Percentiles rank a stretch among this genome's conserved stretches.
Conservation (phyloP, 2,113 vertebrate genomes). For the Hippocampus guttulatus region DNA sequence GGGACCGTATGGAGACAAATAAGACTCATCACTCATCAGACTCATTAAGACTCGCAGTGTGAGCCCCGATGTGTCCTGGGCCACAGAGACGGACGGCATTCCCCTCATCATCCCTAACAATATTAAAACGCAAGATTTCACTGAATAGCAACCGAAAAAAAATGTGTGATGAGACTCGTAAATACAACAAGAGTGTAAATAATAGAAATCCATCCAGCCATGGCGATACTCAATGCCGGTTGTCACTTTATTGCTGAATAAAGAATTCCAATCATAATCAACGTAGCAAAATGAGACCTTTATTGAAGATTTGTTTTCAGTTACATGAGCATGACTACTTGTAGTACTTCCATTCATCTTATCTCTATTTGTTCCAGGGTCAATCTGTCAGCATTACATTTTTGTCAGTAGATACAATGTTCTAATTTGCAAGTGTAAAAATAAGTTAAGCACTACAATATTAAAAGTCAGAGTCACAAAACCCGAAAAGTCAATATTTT, state of each 20-base stretch:
- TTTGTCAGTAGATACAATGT: too few species aligned
- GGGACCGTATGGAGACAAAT: constrained; percentile 5
- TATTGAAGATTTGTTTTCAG: too few species aligned
- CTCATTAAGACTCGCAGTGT: constrained; percentile 3
- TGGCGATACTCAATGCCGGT: background rate
- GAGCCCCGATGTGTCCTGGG: background rate
- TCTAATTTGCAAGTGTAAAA: too few species aligned
- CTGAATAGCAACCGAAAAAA: background rate
- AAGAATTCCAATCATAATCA: background rate
- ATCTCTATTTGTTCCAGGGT: too few species aligned
- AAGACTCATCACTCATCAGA: constrained; percentile 14
- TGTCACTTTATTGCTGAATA: background rate
- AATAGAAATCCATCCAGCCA: background rate
- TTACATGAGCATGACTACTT: too few species aligned
- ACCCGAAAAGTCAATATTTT: too few species aligned
- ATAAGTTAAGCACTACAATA: too few species aligned
- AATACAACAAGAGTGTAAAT: background rate
- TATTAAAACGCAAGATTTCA: background rate
- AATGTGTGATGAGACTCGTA: background rate
- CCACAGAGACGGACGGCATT: background rate
- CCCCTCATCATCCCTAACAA: background rate
- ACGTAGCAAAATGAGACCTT: too few species aligned
- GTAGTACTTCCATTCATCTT: too few species aligned
- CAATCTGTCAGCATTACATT: too few species aligned
- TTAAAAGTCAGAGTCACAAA: too few species aligned